These are phyloP conservation scores for Pyrocephalus nanus DNA, from an alignment of 2,797 vertebrate genomes.

Conservation along the genomic window DNA sequence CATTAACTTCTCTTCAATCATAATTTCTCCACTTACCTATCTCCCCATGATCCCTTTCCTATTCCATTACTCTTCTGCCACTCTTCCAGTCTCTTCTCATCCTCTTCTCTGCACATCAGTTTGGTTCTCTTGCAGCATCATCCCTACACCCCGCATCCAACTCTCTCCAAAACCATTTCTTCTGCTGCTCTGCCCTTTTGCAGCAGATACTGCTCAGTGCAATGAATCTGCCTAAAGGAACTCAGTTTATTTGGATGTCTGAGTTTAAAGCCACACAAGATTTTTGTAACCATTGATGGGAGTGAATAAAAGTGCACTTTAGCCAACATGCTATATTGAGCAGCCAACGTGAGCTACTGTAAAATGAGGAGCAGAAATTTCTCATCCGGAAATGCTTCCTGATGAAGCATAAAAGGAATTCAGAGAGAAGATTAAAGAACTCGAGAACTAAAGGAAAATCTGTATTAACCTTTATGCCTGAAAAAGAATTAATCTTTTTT, in stretches of 20 bases:
- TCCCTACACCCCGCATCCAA: no score
- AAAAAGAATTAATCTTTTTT: constrained; percentile 3
- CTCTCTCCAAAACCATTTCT: neutral
- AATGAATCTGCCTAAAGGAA: neutral
- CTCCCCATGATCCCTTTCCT: neutral
- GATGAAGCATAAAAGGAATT: constrained; percentile 16
- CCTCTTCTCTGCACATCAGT: neutral
- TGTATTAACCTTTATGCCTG: neutral
- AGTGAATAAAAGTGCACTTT: neutral
- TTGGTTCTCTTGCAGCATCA: rapidly evolving
- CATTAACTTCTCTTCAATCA: neutral
- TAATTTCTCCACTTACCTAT: neutral
- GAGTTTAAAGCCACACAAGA: neutral
- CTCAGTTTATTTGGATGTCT: neutral
- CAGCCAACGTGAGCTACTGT: neutral
- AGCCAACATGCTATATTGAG: neutral
- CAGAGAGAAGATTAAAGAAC: constrained; percentile 29
- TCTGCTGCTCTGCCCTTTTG: neutral
- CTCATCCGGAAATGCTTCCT: neutral
- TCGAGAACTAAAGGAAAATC: constrained; percentile 30
- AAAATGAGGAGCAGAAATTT: constrained; percentile 17
- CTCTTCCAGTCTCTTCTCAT: neutral
- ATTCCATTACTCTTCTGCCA: neutral
- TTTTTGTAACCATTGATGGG: neutral
- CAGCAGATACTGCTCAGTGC: neutral